Evolutionary conservation across 1,140 invertebrate species (phyloP), one percentile per base, ranked within the genome.

Genomic region (Drosophila auraria): DNA sequence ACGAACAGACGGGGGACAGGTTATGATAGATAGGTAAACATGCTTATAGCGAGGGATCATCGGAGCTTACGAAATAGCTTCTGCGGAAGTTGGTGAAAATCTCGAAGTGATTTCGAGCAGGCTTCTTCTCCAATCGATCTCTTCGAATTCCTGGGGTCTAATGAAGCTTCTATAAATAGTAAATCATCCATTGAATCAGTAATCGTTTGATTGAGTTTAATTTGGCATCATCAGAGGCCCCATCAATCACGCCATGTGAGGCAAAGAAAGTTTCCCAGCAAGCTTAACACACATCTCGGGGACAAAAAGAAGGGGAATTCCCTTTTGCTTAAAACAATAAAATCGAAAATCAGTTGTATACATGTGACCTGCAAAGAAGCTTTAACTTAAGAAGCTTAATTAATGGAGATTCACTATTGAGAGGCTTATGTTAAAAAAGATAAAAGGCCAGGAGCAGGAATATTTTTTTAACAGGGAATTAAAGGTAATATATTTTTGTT

Each of bases 11-110:
- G 27, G n/a, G 57, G 40, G 74, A 57, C 75, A 56, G 72, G 49
- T 75, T 75, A 75, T 75, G 70, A 75, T 75, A 56, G 72, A 75
- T 75, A 47, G 40, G n/a, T 36, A 60, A 72, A 72, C 27, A 60
- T 20, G 54, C 53, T 44, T 42, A 44, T 40, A 27, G 27, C 51
- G 40, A 57, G 68, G 65, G 33, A 62, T 59, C 36, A 30, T 54
- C n/a, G 17, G n/a, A 12, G 14, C 45, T 51, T 51, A 40, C 17
- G 8, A 20, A 61, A 50, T 25, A 17, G 54, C 64, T 66, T 66
- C 64, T 61, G 57, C 56, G 68, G 68, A 71, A 71, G 64, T 56
- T 54, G 27, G 20, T 12, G 27, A 53, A 53, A 69, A 54, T 53
- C 25, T 40, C 1, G 17, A 56, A 56, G 57, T 58, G 54, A 15